phyloP scores from a whole-genome alignment of 2,888 invertebrate genomes.

The Drosophila cognata region DNA sequence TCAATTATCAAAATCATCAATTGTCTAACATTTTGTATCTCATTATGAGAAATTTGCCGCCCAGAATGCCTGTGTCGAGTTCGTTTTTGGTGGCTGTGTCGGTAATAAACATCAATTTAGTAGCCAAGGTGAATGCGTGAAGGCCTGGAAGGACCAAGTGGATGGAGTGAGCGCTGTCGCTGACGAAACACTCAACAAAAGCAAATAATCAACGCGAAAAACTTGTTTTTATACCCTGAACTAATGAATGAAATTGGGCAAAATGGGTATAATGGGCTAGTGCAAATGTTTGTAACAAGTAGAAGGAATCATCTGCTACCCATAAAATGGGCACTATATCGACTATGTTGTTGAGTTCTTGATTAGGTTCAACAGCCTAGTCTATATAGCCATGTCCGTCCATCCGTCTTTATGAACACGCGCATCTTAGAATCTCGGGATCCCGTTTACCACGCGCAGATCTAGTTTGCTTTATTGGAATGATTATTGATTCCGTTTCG shows the following conservation, averaged over 20 bases:
- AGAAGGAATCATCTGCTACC: background rate
- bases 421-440: background rate
- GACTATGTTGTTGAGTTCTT: no score
- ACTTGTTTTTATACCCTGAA: slow-evolving; percentile 24
- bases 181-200: slow-evolving; percentile 1
- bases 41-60: no score
- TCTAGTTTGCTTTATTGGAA: background rate
- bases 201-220: slow-evolving; percentile 30
- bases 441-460: background rate
- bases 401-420: background rate
- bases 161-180: background rate
- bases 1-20: no score
- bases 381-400: background rate
- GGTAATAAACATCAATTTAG: slow-evolving; percentile 71
- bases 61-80: no score
- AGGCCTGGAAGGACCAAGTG: slow-evolving; percentile 65
- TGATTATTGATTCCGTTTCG: no score
- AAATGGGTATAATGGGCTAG: background rate
- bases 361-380: background rate
- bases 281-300: background rate
- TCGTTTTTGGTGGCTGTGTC: slow-evolving; percentile 60
- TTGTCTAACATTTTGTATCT: no score
- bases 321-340: background rate
- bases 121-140: slow-evolving; percentile 56
- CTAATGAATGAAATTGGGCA: background rate